Conservation (phyloP, 2,113 vertebrate genomes). For the Sphaerodactylus townsendi region DNA sequence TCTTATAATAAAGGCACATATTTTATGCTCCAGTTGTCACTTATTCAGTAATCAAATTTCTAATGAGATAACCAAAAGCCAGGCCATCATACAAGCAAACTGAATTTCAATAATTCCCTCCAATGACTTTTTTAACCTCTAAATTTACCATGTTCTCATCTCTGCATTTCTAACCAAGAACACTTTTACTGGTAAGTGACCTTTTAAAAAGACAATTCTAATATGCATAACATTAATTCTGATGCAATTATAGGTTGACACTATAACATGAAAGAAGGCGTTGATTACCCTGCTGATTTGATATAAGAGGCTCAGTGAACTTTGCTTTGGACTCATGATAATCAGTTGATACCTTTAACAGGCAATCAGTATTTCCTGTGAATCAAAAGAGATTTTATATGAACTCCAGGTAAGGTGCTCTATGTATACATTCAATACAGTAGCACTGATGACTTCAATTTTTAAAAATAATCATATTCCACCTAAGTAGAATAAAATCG, state of each 20-base stretch:
- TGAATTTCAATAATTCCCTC: neutral
- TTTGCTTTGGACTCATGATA: conserved; percentile 18
- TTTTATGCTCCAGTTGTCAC: conserved; percentile 3
- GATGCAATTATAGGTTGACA: conserved; percentile 6
- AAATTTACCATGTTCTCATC: neutral
- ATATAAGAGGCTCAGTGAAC: conserved; percentile 14
- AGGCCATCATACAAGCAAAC: neutral
- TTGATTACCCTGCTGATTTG: conserved; percentile 8
- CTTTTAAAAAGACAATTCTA: conserved; percentile 3
- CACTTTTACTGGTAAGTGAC: neutral
- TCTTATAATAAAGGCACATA: conserved; percentile 3
- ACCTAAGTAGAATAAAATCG: neutral
- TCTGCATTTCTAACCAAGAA: neutral
- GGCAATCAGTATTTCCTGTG: neutral
- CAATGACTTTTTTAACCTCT: neutral
- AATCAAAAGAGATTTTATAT: neutral
- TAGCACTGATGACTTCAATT: neutral
- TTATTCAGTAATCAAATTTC: conserved; percentile 5
- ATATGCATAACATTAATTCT: conserved; percentile 24
- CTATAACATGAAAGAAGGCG: conserved; percentile 1
- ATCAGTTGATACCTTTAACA: conserved; percentile 2
- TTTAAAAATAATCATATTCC: neutral
- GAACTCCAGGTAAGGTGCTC: neutral
- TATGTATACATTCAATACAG: neutral
- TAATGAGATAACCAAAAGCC: conserved; percentile 4